phyloP scores from a whole-genome alignment of 1,140 invertebrate species.

The Telenomus remus region DNA sequence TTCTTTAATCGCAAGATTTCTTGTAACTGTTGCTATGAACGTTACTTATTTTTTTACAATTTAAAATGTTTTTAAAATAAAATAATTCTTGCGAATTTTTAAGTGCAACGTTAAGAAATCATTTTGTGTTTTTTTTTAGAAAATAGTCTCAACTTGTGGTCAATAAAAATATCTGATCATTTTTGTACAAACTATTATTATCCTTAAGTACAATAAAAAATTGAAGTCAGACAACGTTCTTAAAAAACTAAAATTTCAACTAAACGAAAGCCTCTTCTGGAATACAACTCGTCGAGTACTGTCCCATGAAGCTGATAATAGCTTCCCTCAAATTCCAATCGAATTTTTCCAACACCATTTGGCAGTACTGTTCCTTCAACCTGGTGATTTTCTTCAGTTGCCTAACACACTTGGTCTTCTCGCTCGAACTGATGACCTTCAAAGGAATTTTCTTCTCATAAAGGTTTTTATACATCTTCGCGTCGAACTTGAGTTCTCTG shows the following conservation, averaged over 20 bases:
- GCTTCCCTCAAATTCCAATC: constrained; percentile 65
- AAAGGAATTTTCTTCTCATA: constrained; percentile 30
- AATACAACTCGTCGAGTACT: constrained; percentile 58
- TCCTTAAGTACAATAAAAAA: no score
- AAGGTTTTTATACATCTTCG: constrained; percentile 23
- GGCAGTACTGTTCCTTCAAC: constrained; percentile 62
- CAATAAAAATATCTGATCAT: no score
- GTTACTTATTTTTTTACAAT: no score
- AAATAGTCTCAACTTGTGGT: no score
- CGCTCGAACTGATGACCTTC: constrained; percentile 56
- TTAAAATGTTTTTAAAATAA: no score
- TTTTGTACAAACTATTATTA: no score
- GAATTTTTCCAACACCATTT: constrained; percentile 60
- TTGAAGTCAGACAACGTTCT: no score
- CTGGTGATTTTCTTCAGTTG: constrained; percentile 58
- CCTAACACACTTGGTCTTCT: constrained; percentile 60
- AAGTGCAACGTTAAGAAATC: no score
- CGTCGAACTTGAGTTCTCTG: constrained; percentile 34
- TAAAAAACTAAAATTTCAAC: background rate
- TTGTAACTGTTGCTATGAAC: no score
- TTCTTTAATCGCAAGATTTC: no score
- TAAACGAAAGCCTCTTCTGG: constrained; percentile 34
- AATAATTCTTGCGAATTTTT: no score
- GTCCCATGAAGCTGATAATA: constrained; percentile 61
- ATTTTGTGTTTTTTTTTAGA: no score